Evolutionary conservation across 2,888 invertebrate species (phyloP).

Genomic region (Allacma fusca): DNA sequence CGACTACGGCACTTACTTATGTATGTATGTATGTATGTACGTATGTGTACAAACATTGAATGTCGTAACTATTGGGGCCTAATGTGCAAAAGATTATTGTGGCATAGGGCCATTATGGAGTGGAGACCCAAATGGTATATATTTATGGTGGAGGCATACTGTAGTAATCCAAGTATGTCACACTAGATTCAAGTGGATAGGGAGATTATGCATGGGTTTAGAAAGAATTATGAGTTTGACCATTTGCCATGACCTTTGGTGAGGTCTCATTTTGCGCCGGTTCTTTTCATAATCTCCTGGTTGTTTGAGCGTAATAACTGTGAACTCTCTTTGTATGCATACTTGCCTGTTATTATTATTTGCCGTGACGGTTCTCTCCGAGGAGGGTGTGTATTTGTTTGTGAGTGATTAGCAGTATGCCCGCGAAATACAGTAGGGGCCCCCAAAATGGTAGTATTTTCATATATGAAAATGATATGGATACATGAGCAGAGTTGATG

Average conservation of each 20-base stretch:
- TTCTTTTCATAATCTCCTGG: constrained; percentile 4
- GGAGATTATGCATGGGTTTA: not conserved
- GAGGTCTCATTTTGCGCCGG: constrained; percentile 16
- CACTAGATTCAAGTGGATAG: not conserved
- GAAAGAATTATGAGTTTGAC: constrained; percentile 32
- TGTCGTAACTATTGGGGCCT: too few relatives aligned
- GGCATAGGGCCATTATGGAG: too few relatives aligned
- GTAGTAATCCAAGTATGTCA: not conserved
- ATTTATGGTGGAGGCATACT: not conserved
- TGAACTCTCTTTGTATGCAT: constrained; percentile 9
- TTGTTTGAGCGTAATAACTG: not conserved
- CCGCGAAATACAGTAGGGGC: too few relatives aligned
- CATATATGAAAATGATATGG: not conserved
- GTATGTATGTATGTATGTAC: too few relatives aligned
- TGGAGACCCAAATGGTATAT: too few relatives aligned
- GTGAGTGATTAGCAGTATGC: too few relatives aligned
- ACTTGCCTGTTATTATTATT: not conserved
- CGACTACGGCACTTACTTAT: too few relatives aligned
- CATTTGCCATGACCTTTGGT: constrained; percentile 36
- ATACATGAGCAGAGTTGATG: not conserved
- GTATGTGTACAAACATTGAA: too few relatives aligned
- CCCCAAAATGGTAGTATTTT: not conserved
- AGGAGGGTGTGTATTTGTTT: too few relatives aligned
- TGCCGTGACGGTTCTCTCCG: too few relatives aligned
- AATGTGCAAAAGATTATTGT: too few relatives aligned